Percentiles rank a stretch among this genome's conserved stretches.
phyloP scores from a whole-genome alignment of 2,113 vertebrate species.

The Zeus faber region DNA sequence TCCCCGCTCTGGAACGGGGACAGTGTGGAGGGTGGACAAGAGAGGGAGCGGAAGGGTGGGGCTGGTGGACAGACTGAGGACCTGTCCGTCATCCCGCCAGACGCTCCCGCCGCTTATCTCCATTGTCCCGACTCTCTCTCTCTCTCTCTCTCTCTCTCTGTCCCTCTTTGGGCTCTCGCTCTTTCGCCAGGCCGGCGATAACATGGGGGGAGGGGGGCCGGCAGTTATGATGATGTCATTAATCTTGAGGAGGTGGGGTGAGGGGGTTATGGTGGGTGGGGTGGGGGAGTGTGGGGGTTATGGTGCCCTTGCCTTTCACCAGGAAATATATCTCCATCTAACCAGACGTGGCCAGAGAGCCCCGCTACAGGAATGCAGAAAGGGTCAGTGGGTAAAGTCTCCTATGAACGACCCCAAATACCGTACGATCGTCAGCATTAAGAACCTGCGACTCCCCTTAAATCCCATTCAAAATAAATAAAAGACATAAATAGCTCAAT shows the following conservation, averaged over 20 bases:
- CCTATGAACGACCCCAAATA: too few species aligned
- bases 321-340: background rate
- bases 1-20: too few species aligned
- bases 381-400: too few species aligned
- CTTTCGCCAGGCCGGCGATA: constrained; percentile 24
- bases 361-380: too few species aligned
- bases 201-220: constrained; percentile 42
- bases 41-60: constrained; percentile 64
- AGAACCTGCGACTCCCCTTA: too few species aligned
- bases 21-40: constrained; percentile 15
- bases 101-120: background rate
- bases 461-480: too few species aligned
- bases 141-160: constrained; percentile 21
- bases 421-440: too few species aligned
- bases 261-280: too few species aligned
- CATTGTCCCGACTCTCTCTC: constrained; percentile 23
- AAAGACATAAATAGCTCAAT: too few species aligned
- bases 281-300: too few species aligned
- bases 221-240: constrained; percentile 54
- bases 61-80: constrained; percentile 59
- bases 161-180: background rate
- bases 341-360: constrained; percentile 51
- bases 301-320: constrained; percentile 65
- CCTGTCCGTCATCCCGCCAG: constrained; percentile 61
- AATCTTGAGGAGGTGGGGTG: constrained; percentile 57